Base-by-base conservation (phyloP, 1,140 invertebrate genomes). In the Pteromalus puparum region DNA sequence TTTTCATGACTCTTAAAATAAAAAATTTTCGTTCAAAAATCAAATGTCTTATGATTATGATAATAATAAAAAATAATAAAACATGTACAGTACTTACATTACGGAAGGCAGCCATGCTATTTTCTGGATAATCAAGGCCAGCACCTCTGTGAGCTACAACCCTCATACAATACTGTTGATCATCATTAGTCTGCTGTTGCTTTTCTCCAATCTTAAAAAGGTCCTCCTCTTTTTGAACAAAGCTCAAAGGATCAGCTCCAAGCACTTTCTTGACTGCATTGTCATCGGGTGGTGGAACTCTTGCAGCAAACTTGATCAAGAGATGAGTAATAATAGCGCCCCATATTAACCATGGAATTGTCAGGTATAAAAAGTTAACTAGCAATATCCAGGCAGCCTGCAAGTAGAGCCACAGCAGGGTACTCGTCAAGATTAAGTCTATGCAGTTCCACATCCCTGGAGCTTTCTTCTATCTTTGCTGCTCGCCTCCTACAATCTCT, bases 41-140 rank as follows among this genome's bases (percentile, higher is more conserved):
- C 24, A 76, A 78, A 82, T 73, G 61, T 46, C 34, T n/a, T n/a
- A 70, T 70, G 24, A 30, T 28, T 4, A 6, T 12, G 26, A 13
- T 28, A 34, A 80, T 90, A 91, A 48, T 81, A 13, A 24, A 75
- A 68, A 28, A 82, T 1, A 75, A 42, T n/a, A 86, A 76, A 76
- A 73, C 30, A 73, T n/a, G 72, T 68, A 7, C 34, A 65, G n/a
- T 80, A 88, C 94, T 94, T 92, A 96, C 96, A 92, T 95, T 94
- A 94, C 94, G 94, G 88, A 96, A 95, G 30, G 95, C 95, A 82
- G 93, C 91, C 86, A 96, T 89, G 84, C 95, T 96, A 90, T 97
- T 97, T 91, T 97, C 96, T 21, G 96, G 96, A 21, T 95, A 96
- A 92, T 97, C 96, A 34, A 95, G 92, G 65, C 93, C 95, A 65